Conservation (phyloP, 2,888 invertebrate genomes). For the Apotomis capreana region DNA sequence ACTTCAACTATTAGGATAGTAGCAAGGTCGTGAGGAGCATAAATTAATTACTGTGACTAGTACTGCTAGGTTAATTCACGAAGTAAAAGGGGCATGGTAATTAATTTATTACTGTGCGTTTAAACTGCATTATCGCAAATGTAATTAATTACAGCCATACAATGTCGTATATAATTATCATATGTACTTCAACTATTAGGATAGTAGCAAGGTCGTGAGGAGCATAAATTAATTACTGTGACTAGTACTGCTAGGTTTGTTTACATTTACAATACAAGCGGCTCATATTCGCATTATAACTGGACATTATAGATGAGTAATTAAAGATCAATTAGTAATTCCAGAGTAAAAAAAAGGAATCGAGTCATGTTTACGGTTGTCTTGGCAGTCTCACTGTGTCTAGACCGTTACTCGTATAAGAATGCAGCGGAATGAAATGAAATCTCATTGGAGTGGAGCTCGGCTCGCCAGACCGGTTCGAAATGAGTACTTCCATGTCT, state of each 20-base stretch:
- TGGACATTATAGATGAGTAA: conserved; percentile 25
- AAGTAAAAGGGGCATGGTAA: conserved; percentile 12
- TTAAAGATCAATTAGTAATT: conserved; percentile 40
- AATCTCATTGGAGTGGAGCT: conserved; percentile 80
- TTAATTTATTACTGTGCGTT: conserved; percentile 16
- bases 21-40: conserved; percentile 61
- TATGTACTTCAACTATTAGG: conserved; percentile 54
- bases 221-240: conserved; percentile 47
- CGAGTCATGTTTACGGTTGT: conserved; percentile 53
- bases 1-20: conserved; percentile 55
- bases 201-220: conserved; percentile 62
- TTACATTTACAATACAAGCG: conserved; percentile 54
- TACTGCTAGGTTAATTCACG: conserved; percentile 7
- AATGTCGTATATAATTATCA: conserved; percentile 54
- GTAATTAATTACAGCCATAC: conserved; percentile 46
- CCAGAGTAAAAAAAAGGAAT: conserved; percentile 46
- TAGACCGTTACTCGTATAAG: conserved; percentile 79
- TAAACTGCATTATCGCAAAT: conserved; percentile 7
- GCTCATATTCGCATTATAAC: conserved; percentile 47
- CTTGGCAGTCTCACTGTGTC: conserved; percentile 60
- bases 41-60: conserved; percentile 41
- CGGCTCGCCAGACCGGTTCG: conserved; percentile 73
- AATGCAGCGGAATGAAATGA: conserved; percentile 81
- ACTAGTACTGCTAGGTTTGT: background rate
- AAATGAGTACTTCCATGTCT: conserved; percentile 65